Evolutionary conservation across 1,140 invertebrate genomes (phyloP).

Genomic region (Aphelenchoides besseyi): DNA sequence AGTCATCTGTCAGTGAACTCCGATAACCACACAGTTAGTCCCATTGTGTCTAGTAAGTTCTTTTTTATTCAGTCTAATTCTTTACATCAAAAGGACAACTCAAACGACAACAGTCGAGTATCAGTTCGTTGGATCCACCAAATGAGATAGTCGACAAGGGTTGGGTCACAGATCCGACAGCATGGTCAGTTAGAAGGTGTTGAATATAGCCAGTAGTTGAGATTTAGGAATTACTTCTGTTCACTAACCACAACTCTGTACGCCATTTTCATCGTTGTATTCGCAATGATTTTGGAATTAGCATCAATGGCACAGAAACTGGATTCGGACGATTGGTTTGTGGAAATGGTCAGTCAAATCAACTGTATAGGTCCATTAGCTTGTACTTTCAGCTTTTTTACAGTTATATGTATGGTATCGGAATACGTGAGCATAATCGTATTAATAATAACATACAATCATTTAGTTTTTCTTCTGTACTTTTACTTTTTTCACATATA

Average conservation of each 20-base stretch:
- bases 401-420: constrained; percentile 56
- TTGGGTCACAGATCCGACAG: constrained; percentile 43
- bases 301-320: constrained; percentile 52
- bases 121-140: not conserved
- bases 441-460: not conserved
- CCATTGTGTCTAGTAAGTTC: no score
- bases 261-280: constrained; percentile 59
- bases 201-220: not conserved
- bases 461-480: constrained; percentile 52
- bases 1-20: no score
- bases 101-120: not conserved
- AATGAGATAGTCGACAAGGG: constrained; percentile 22
- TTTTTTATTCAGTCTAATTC: not conserved
- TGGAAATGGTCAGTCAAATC: constrained; percentile 49
- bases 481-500: constrained; percentile 60
- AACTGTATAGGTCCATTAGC: constrained; percentile 16
- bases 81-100: not conserved
- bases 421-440: constrained; percentile 26
- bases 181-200: constrained; percentile 31
- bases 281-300: constrained; percentile 56
- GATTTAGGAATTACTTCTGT: constrained; percentile 56
- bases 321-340: constrained; percentile 53
- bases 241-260: constrained; percentile 55
- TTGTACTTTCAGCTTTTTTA: constrained; percentile 55
- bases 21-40: no score